These are phyloP conservation scores for Epizoanthus fatuus DNA, from an alignment of 92 coral and sea anemone genomes.

Conservation along the genomic window DNA sequence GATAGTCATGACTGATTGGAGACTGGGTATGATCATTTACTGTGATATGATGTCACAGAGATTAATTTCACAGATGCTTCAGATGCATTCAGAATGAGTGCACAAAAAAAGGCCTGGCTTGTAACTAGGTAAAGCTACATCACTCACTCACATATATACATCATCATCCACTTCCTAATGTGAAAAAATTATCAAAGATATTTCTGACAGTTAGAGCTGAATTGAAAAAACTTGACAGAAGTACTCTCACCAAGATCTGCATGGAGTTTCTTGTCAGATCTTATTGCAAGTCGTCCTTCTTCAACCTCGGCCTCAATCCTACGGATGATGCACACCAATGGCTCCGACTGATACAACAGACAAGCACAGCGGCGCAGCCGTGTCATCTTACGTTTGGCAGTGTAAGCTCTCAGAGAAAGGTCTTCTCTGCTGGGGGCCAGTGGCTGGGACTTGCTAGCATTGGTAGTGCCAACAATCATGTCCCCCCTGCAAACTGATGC, in stretches of 20 bases:
- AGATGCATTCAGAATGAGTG: too few species aligned
- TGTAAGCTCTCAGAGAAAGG: conserved; percentile 90
- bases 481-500: background rate
- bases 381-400: conserved; percentile 96
- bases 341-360: conserved; percentile 92
- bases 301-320: conserved; percentile 96
- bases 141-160: too few species aligned
- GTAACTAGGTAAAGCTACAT: too few species aligned
- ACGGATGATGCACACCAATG: conserved; percentile 78
- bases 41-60: too few species aligned
- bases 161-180: too few species aligned
- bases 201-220: too few species aligned
- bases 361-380: conserved; percentile 95
- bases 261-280: conserved; percentile 93
- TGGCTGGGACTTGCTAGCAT: conserved; percentile 78
- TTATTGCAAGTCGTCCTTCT: conserved; percentile 84
- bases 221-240: background rate
- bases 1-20: too few species aligned
- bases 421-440: conserved; percentile 95
- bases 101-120: too few species aligned
- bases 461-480: conserved; percentile 58
- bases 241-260: conserved; percentile 91
- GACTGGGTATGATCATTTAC: too few species aligned
- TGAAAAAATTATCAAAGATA: too few species aligned
- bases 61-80: too few species aligned